Conservation (phyloP, 2,797 vertebrate species). For the Lepilemur ruficaudatus region DNA sequence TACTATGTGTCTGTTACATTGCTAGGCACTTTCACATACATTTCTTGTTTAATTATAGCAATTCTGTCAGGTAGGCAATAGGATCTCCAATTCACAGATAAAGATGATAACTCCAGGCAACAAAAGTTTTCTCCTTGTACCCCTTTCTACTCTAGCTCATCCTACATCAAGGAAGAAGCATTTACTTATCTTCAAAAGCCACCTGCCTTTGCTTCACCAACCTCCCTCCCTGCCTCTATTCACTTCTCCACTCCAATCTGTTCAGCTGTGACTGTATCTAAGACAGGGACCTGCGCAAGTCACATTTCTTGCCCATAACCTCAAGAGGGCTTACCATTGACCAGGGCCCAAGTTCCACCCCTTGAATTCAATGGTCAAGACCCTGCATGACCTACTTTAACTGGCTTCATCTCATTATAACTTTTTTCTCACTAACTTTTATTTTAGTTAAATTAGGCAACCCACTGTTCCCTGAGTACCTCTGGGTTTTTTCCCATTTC, state of each 20-base stretch:
- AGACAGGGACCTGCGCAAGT: not conserved
- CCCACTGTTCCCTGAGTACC: too few relatives aligned
- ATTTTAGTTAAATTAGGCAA: not conserved
- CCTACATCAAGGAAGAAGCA: not conserved
- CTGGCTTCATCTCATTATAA: not conserved
- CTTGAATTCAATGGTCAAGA: not conserved
- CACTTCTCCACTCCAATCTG: not conserved
- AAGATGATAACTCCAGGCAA: not conserved
- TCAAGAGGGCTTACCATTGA: not conserved
- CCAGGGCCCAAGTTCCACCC: not conserved
- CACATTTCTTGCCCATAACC: not conserved
- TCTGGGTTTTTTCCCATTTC: not conserved
- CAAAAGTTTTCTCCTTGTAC: not conserved
- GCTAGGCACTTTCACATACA: not conserved
- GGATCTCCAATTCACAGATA: not conserved
- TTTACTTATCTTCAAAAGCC: not conserved
- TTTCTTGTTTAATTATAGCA: not conserved
- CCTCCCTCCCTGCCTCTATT: not conserved
- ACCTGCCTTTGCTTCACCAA: not conserved
- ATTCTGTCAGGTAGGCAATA: not conserved
- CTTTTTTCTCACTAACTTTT: not conserved
- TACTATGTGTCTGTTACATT: not conserved
- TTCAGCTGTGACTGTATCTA: not conserved
- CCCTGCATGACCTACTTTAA: not conserved
- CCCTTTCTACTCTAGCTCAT: not conserved